A percentile compares a stretch with the other conserved stretches of the same genome.
Conservation (phyloP, 2,888 invertebrate species). For the Eupithecia inturbata region DNA sequence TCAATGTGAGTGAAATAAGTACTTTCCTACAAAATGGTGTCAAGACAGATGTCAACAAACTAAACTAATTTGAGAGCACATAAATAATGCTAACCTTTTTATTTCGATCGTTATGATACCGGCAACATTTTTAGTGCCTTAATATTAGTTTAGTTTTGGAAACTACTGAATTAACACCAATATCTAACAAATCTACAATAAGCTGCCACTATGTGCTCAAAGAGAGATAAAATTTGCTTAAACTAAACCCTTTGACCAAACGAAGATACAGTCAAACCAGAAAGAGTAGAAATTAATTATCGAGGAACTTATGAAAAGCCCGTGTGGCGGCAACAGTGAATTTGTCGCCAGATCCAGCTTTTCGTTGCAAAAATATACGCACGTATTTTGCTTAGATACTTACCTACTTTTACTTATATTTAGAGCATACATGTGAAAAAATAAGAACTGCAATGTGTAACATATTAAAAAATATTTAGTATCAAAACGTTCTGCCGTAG, state of each 20-base stretch:
- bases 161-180: neutral
- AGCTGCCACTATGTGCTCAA: slow-evolving; percentile 8
- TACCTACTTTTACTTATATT: too few relatives aligned
- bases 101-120: neutral
- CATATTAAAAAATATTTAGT: too few relatives aligned
- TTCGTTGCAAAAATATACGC: too few relatives aligned
- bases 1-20: slow-evolving; percentile 42
- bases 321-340: too few relatives aligned
- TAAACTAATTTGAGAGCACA: neutral
- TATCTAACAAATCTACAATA: neutral
- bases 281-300: too few relatives aligned
- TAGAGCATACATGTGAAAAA: too few relatives aligned
- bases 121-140: neutral
- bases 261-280: too few relatives aligned
- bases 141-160: neutral
- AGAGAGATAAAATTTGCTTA: neutral
- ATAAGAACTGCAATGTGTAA: too few relatives aligned
- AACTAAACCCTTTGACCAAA: neutral
- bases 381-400: too few relatives aligned
- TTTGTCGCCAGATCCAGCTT: too few relatives aligned
- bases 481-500: too few relatives aligned
- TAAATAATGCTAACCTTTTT: neutral
- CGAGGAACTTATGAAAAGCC: too few relatives aligned
- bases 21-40: neutral
- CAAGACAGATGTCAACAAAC: neutral